Evolutionary conservation across 2,888 invertebrate genomes (phyloP).

Genomic region (Polydrusus cervinus): DNA sequence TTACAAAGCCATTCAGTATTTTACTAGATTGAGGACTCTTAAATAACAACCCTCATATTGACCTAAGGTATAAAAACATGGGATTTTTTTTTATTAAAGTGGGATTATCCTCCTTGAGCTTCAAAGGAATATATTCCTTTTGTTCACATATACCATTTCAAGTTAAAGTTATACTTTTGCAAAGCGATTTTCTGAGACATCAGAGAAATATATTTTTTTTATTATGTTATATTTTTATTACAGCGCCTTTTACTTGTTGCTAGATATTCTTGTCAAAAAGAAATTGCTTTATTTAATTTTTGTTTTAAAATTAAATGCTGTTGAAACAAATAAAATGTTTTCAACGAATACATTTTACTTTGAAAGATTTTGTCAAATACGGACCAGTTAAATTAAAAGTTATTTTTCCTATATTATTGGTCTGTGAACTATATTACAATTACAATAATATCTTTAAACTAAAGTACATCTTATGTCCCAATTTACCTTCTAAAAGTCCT

Average conservation of each 20-base stretch:
- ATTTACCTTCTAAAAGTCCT: no score
- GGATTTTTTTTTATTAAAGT: slow-evolving; percentile 26
- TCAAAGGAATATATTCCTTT: slow-evolving; percentile 36
- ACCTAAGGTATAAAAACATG: slow-evolving; percentile 30
- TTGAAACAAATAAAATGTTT: neutral
- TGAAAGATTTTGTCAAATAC: no score
- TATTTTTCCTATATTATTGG: no score
- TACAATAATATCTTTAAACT: no score
- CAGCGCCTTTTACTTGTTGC: slow-evolving; percentile 8
- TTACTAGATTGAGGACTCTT: slow-evolving; percentile 4
- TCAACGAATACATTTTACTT: no score
- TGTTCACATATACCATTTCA: slow-evolving; percentile 24
- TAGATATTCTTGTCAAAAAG: neutral
- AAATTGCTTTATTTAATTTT: neutral
- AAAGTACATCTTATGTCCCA: no score
- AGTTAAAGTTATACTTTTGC: slow-evolving; percentile 24
- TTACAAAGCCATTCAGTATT: neutral
- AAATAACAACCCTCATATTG: slow-evolving; percentile 16
- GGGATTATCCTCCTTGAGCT: slow-evolving; percentile 23
- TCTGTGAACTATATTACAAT: no score
- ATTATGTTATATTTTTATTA: neutral
- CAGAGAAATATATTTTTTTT: slow-evolving; percentile 22
- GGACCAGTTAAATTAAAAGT: no score
- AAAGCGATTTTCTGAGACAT: slow-evolving; percentile 31
- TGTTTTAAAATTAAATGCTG: neutral